These are phyloP conservation scores for Physella acuta DNA, from an alignment of 1,140 invertebrate species.

Conservation along the genomic window DNA sequence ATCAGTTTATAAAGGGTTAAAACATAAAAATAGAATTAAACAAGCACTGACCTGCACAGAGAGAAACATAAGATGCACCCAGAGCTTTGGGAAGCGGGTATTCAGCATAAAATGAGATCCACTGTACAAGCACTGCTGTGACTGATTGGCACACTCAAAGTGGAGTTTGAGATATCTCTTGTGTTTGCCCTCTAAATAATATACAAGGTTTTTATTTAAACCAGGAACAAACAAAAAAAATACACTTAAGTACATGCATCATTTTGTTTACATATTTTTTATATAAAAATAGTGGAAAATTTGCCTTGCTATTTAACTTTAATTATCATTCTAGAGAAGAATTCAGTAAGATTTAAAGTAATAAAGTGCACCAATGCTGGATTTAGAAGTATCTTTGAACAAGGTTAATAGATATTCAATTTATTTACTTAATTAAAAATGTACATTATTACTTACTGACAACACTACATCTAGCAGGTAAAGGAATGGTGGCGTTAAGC, in stretches of 20 bases:
- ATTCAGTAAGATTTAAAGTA: too few relatives aligned
- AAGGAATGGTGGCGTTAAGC: conserved; percentile 79
- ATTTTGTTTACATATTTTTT: too few relatives aligned
- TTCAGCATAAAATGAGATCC: conserved; percentile 79
- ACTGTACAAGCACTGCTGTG: conserved; percentile 86
- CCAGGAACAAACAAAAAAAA: too few relatives aligned
- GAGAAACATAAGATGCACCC: conserved; percentile 95
- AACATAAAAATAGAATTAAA: not conserved
- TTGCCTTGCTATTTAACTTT: too few relatives aligned
- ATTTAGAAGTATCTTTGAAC: too few relatives aligned
- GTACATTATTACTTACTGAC: conserved; percentile 68
- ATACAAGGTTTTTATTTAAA: too few relatives aligned
- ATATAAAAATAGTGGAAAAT: too few relatives aligned
- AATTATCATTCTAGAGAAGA: too few relatives aligned
- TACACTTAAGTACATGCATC: too few relatives aligned
- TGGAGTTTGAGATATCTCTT: conserved; percentile 76
- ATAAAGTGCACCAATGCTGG: too few relatives aligned
- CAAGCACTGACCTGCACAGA: conserved; percentile 71
- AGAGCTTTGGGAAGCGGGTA: conserved; percentile 82
- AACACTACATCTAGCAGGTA: conserved; percentile 86
- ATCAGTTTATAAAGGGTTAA: not conserved
- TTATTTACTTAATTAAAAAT: too few relatives aligned
- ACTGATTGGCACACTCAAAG: conserved; percentile 83
- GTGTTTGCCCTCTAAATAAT: conserved; percentile 72
- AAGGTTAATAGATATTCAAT: too few relatives aligned